Evolutionary conservation across 2,797 vertebrate genomes (phyloP).

Genomic region (Syndactyla subalaris): DNA sequence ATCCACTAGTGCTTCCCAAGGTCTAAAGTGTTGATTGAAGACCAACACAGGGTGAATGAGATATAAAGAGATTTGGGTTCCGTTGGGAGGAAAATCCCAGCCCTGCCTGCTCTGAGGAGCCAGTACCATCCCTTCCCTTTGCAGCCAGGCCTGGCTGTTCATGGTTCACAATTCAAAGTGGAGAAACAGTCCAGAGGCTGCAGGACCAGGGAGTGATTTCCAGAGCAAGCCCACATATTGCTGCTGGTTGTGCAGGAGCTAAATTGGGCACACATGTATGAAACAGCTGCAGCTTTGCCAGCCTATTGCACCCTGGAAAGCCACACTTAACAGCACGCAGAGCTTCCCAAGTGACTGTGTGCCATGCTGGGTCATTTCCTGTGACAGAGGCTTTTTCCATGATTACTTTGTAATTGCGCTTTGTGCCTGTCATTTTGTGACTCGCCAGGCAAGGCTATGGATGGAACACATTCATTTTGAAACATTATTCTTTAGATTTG

Average conservation of each 20-base stretch:
- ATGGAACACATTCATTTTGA: not conserved
- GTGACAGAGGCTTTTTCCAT: not conserved
- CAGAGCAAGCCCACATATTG: not conserved
- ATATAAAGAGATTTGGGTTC: not conserved
- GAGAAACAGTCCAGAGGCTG: not conserved
- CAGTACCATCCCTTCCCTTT: not conserved
- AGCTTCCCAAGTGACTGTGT: not conserved
- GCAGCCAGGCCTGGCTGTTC: not conserved
- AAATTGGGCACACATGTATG: not conserved
- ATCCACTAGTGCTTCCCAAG: not conserved
- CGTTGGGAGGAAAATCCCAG: not conserved
- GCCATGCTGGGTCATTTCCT: not conserved
- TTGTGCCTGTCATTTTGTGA: not conserved
- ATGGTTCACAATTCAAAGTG: not conserved
- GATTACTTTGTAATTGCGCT: not conserved
- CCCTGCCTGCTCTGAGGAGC: not conserved
- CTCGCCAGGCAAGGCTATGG: not conserved
- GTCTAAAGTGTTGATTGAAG: not conserved
- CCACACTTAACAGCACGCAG: rapidly evolving
- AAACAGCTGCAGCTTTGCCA: not conserved
- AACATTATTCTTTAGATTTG: not conserved
- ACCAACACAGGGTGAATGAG: not conserved
- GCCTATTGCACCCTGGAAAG: not conserved
- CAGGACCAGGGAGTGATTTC: not conserved
- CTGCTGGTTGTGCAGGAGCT: not conserved